Evolutionary conservation across 1,140 invertebrate genomes (phyloP).

Genomic region (Mylabris phalerata): DNA sequence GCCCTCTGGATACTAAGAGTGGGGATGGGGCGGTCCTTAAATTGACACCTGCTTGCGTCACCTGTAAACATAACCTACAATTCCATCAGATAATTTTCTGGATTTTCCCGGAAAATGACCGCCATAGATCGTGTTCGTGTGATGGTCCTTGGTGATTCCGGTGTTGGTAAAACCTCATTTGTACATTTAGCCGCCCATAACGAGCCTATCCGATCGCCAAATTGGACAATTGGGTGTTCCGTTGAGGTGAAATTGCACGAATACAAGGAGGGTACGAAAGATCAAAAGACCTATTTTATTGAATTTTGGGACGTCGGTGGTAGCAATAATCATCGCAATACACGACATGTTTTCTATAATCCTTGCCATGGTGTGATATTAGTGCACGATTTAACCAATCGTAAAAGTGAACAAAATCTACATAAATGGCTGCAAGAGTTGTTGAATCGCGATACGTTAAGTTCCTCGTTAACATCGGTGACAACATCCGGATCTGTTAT

Average conservation of each 20-base stretch:
- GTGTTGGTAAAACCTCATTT: conserved; percentile 93
- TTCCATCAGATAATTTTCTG: too few species aligned
- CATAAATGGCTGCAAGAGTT: conserved; percentile 90
- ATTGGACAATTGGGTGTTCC: conserved; percentile 92
- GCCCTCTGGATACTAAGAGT: too few species aligned
- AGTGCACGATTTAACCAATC: conserved; percentile 93
- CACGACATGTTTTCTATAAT: conserved; percentile 87
- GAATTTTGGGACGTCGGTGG: conserved; percentile 97
- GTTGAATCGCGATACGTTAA: conserved; percentile 66
- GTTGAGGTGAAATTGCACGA: conserved; percentile 94
- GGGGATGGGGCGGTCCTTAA: too few species aligned
- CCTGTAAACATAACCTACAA: too few species aligned
- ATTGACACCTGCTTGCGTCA: too few species aligned
- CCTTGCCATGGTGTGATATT: conserved; percentile 79
- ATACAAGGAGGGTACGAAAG: conserved; percentile 88
- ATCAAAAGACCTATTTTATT: conserved; percentile 86
- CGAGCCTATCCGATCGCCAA: conserved; percentile 73
- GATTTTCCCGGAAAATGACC: conserved; percentile 47
- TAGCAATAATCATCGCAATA: conserved; percentile 84
- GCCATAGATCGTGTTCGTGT: conserved; percentile 84
- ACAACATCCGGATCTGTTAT: conserved; percentile 28
- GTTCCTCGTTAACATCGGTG: conserved; percentile 29
- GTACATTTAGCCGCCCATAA: conserved; percentile 87
- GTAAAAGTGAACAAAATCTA: conserved; percentile 91
- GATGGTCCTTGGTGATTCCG: conserved; percentile 88